Evolutionary conservation across 2,888 invertebrate species (phyloP).

Genomic region (Boloria selene): DNA sequence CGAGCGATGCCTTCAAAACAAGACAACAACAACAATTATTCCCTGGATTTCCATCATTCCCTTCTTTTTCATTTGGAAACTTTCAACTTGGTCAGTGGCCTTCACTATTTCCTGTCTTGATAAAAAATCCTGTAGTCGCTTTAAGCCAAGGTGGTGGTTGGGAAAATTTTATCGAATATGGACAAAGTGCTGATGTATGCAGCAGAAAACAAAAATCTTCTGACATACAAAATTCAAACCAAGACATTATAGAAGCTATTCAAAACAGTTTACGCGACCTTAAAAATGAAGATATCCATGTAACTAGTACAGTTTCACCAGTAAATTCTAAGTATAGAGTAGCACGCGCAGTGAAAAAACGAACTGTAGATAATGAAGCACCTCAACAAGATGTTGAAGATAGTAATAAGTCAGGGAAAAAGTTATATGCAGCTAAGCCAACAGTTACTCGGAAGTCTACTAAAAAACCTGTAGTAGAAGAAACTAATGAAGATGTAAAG

Average conservation of each 20-base stretch:
- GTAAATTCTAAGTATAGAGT: constrained; percentile 48
- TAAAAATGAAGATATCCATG: neutral
- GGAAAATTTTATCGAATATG: constrained; percentile 82
- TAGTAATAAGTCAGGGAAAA: constrained; percentile 51
- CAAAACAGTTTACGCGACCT: constrained; percentile 30
- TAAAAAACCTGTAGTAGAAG: constrained; percentile 46
- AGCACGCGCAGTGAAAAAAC: constrained; percentile 62
- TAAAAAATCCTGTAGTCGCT: constrained; percentile 81
- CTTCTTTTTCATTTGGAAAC: constrained; percentile 42
- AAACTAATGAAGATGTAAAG: constrained; percentile 45
- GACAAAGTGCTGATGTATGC: constrained; percentile 81
- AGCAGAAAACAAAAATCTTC: constrained; percentile 62
- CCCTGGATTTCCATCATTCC: constrained; percentile 39
- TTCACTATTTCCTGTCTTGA: constrained; percentile 79
- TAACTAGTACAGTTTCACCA: neutral
- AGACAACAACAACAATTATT: constrained; percentile 54
- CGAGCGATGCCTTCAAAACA: constrained; percentile 50
- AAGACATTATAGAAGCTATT: constrained; percentile 9
- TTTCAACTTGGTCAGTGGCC: constrained; percentile 65
- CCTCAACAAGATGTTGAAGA: constrained; percentile 51
- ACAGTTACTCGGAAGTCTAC: constrained; percentile 50
- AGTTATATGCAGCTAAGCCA: constrained; percentile 52
- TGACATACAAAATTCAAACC: constrained; percentile 32
- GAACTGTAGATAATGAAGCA: constrained; percentile 53
- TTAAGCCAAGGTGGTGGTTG: constrained; percentile 76